phyloP scores from a whole-genome alignment of 2,113 vertebrate species.

The Coptodon rendalli region DNA sequence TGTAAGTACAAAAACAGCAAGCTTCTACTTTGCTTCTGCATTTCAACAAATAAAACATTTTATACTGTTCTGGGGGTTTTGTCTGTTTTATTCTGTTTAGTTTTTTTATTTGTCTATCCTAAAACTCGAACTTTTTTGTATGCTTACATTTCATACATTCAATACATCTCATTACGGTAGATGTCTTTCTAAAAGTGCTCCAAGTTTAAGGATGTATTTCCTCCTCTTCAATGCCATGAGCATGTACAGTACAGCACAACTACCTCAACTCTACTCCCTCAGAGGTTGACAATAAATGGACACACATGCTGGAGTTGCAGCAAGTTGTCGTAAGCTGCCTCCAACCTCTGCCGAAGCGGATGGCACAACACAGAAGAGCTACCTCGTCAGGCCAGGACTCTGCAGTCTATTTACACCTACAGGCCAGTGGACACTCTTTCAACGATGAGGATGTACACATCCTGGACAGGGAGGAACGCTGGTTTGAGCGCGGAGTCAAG shows the following conservation, averaged over 20 bases:
- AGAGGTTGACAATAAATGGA: neutral
- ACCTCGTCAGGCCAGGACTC: fast-evolving
- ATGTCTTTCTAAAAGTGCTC: neutral
- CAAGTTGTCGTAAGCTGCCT: neutral
- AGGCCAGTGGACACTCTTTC: neutral
- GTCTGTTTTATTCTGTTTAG: neutral
- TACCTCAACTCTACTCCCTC: neutral
- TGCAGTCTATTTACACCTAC: too few species aligned
- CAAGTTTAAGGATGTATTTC: neutral
- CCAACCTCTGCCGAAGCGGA: fast-evolving
- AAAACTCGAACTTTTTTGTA: neutral
- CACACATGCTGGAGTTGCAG: neutral
- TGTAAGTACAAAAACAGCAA: neutral
- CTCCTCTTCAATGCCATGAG: fast-evolving
- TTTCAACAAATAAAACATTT: constrained; percentile 59
- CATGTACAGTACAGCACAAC: neutral
- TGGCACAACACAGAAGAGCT: fast-evolving
- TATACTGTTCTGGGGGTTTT: neutral
- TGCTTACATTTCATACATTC: neutral
- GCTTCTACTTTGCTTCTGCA: constrained; percentile 16
- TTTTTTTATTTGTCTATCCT: fast-evolving
- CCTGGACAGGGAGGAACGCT: neutral
- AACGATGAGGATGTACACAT: fast-evolving
- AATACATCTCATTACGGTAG: neutral
- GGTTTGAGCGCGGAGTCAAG: fast-evolving